These are phyloP conservation scores for Eufriesea mexicana DNA, from an alignment of 1,140 invertebrate genomes.

Conservation along the genomic window DNA sequence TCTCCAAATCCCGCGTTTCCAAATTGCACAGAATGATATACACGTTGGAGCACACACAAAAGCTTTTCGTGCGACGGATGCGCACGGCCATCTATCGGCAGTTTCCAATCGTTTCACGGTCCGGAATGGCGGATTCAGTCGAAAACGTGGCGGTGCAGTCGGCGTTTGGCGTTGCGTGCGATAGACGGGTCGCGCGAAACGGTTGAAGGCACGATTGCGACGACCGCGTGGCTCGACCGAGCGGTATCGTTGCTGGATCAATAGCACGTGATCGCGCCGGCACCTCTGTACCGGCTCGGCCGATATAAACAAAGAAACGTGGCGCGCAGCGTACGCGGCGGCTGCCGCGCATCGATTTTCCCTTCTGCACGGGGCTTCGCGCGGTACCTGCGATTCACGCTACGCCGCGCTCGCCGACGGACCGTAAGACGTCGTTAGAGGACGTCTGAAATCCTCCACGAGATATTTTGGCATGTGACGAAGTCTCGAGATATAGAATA, in stretches of 20 bases:
- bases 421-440: neutral
- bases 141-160: neutral
- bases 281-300: constrained; percentile 37
- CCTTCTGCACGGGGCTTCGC: constrained; percentile 10
- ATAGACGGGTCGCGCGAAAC: neutral
- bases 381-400: constrained; percentile 23
- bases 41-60: no score
- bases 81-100: neutral
- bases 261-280: constrained; percentile 67
- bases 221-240: constrained; percentile 45
- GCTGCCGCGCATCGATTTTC: constrained; percentile 76
- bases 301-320: constrained; percentile 82
- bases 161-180: neutral
- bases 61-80: neutral
- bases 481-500: no score
- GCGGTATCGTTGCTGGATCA: constrained; percentile 61
- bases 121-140: neutral
- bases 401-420: neutral
- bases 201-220: constrained; percentile 25
- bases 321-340: constrained; percentile 73
- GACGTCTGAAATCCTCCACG: neutral
- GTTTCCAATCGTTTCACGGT: neutral
- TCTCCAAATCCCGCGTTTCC: no score
- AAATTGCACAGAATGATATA: no score
- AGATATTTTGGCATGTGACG: neutral